These are phyloP conservation scores for Pterostichus niger DNA, from an alignment of 2,888 invertebrate genomes.

Conservation along the genomic window DNA sequence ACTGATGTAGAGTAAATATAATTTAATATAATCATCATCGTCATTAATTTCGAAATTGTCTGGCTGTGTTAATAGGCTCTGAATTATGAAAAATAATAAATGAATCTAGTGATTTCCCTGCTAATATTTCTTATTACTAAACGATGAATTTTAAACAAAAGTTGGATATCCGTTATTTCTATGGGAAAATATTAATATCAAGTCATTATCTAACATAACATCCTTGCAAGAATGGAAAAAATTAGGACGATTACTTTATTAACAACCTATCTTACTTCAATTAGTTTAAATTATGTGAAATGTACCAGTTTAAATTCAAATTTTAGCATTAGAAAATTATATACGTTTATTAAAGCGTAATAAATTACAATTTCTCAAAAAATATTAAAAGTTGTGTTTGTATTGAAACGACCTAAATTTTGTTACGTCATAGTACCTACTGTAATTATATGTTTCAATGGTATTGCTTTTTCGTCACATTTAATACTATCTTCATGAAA, in stretches of 20 bases:
- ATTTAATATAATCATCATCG: background rate
- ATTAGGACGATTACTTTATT: constrained; percentile 1
- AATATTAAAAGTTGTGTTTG: too few relatives aligned
- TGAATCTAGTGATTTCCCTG: constrained; percentile 19
- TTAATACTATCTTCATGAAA: constrained; percentile 29
- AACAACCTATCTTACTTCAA: background rate
- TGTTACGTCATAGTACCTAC: too few relatives aligned
- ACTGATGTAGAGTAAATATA: too few relatives aligned
- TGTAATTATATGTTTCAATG: constrained; percentile 17
- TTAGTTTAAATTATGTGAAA: background rate
- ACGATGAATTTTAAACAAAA: constrained; percentile 27
- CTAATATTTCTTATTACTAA: constrained; percentile 12
- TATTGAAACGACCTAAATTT: too few relatives aligned
- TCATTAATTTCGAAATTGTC: constrained; percentile 4
- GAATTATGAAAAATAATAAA: constrained; percentile 4
- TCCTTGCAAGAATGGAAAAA: constrained; percentile 6
- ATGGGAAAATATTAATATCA: constrained; percentile 28
- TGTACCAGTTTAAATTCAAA: too few relatives aligned
- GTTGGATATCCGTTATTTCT: constrained; percentile 27
- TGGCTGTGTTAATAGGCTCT: background rate
- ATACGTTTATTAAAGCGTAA: too few relatives aligned
- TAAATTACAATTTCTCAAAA: too few relatives aligned
- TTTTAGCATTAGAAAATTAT: too few relatives aligned
- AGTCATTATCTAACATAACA: constrained; percentile 6
- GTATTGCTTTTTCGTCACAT: constrained; percentile 25